These are phyloP conservation scores for Chlorops oryzae DNA, from an alignment of 1,140 invertebrate genomes.

Conservation along the genomic window DNA sequence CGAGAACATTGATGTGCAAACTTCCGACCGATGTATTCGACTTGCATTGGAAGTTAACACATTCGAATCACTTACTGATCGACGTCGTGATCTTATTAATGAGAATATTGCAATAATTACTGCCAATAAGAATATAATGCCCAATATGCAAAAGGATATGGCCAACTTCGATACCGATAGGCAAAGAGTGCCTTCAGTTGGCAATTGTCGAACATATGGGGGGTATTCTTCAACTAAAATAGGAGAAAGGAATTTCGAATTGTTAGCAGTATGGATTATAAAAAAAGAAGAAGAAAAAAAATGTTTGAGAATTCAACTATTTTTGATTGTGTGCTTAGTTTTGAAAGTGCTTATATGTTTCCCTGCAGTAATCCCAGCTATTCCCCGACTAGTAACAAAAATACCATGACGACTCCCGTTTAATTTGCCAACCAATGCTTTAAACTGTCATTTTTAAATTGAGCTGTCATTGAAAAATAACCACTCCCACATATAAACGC, in stretches of 20 bases:
- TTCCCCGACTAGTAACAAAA: no score
- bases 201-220: conserved; percentile 28
- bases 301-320: no score
- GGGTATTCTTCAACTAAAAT: conserved; percentile 40
- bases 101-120: conserved; percentile 61
- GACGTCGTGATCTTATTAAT: conserved; percentile 53
- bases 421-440: no score
- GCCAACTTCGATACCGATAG: conserved; percentile 66
- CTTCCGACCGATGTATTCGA: conserved; percentile 32
- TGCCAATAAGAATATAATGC: conserved; percentile 60
- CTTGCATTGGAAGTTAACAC: conserved; percentile 27
- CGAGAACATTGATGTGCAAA: conserved; percentile 45
- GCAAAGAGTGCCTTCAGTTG: conserved; percentile 52
- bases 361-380: no score
- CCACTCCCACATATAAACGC: no score
- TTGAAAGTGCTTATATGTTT: no score
- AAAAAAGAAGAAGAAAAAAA: conserved; percentile 12
- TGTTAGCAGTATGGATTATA: no score
- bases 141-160: conserved; percentile 60
- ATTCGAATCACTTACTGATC: conserved; percentile 19
- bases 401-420: no score
- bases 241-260: no score
- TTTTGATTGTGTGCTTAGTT: no score
- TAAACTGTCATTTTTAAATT: no score
- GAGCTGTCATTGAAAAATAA: no score